phyloP scores from a whole-genome alignment of 2,888 invertebrate species.

The Pegoplata infirma region DNA sequence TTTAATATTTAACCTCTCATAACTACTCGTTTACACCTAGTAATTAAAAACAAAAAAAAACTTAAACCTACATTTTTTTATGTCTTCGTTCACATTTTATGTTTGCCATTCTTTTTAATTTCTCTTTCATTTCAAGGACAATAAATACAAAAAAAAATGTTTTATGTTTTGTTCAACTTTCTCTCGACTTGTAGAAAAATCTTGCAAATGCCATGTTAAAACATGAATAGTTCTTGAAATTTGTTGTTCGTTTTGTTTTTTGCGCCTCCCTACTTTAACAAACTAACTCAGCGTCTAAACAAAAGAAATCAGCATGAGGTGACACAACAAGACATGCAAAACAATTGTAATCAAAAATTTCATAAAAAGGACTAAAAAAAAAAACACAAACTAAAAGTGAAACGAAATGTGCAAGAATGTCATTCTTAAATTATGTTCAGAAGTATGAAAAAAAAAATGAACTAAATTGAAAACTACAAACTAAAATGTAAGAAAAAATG shows the following conservation, averaged over 20 bases:
- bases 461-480: neutral
- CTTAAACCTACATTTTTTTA: neutral
- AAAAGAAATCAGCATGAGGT: constrained; percentile 58
- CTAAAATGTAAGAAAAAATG: neutral
- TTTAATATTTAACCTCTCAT: neutral
- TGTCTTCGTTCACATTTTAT: neutral
- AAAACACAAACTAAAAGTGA: no score
- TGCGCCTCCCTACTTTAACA: constrained; percentile 1
- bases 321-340: constrained; percentile 54
- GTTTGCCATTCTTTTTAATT: constrained; percentile 34
- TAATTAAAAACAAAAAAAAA: neutral
- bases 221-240: constrained; percentile 35
- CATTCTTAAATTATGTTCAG: constrained; percentile 39
- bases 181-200: no score
- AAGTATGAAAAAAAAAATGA: neutral
- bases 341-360: constrained; percentile 44
- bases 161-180: constrained; percentile 36
- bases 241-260: neutral
- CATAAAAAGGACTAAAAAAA: neutral
- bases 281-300: constrained; percentile 35
- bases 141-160: constrained; percentile 5
- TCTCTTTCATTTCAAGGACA: constrained; percentile 59
- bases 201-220: constrained; percentile 25
- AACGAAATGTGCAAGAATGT: constrained; percentile 30
- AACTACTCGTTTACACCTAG: neutral